Evolutionary conservation across 2,888 invertebrate species (phyloP).

Genomic region (Stomorhina lunata): DNA sequence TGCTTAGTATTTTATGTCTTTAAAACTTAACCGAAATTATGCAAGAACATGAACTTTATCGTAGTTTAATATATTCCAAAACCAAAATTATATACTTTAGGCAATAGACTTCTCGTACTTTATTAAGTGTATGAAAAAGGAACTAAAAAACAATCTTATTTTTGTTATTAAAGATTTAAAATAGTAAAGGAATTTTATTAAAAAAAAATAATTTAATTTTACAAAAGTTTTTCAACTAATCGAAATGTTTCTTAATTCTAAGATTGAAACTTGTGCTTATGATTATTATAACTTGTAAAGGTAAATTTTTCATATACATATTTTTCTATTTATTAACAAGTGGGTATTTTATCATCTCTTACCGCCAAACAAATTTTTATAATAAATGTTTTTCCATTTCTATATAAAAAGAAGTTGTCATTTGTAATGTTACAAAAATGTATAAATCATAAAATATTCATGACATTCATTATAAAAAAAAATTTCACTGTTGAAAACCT

Average conservation of each 20-base stretch:
- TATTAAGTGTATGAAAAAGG: background rate
- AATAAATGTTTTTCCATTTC: background rate
- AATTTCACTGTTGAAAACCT: background rate
- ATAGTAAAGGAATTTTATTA: too few species aligned
- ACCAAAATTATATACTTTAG: conserved; percentile 12
- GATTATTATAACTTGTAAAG: too few species aligned
- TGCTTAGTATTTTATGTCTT: conserved; percentile 6
- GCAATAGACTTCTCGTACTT: background rate
- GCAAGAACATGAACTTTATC: conserved; percentile 1
- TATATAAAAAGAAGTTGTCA: background rate
- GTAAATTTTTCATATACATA: too few species aligned
- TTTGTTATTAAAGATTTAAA: too few species aligned
- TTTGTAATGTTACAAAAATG: background rate
- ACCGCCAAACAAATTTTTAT: background rate
- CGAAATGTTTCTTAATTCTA: background rate
- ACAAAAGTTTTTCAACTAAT: too few species aligned
- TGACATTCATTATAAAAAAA: background rate
- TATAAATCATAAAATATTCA: background rate
- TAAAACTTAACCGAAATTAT: conserved; percentile 2
- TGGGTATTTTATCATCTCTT: too few species aligned
- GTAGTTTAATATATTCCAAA: background rate
- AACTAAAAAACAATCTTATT: background rate
- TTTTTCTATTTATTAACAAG: too few species aligned
- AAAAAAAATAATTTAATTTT: too few species aligned
- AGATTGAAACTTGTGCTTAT: background rate